These are phyloP conservation scores for Leptopilina clavipes DNA, from an alignment of 1,140 invertebrate genomes.

Conservation along the genomic window DNA sequence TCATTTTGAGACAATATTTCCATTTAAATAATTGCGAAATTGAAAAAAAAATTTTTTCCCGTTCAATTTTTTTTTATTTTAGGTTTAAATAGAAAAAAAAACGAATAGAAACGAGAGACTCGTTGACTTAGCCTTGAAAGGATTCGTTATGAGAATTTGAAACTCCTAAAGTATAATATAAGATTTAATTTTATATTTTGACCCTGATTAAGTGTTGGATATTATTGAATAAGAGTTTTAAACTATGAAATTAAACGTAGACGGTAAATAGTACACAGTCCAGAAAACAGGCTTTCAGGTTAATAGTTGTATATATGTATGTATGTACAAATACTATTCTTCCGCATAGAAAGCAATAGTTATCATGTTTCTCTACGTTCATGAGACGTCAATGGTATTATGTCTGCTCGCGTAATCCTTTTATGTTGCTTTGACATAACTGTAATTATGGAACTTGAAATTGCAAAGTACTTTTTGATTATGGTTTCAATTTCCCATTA, in stretches of 20 bases:
- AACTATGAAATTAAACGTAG: neutral
- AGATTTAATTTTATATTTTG: constrained; percentile 21
- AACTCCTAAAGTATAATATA: neutral
- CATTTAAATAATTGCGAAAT: too few species aligned
- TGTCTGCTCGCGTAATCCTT: constrained; percentile 36
- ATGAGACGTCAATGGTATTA: constrained; percentile 29
- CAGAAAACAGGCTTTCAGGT: constrained; percentile 30
- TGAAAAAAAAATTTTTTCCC: too few species aligned
- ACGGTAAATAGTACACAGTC: constrained; percentile 17
- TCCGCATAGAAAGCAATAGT: constrained; percentile 64
- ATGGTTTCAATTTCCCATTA: constrained; percentile 23
- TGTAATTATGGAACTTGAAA: constrained; percentile 11
- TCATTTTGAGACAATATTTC: too few species aligned
- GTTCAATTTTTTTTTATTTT: too few species aligned
- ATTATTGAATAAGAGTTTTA: neutral
- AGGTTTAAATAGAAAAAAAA: too few species aligned
- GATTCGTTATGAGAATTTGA: neutral
- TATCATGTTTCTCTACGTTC: constrained; percentile 42
- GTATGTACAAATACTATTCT: constrained; percentile 39
- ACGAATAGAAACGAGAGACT: too few species aligned
- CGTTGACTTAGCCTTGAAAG: too few species aligned
- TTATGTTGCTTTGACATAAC: constrained; percentile 27
- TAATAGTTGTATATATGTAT: constrained; percentile 6
- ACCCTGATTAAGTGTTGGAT: neutral
- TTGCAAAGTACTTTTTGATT: constrained; percentile 28